These are phyloP conservation scores for Meta bourneti DNA, from an alignment of 2,888 invertebrate genomes.

Conservation along the genomic window DNA sequence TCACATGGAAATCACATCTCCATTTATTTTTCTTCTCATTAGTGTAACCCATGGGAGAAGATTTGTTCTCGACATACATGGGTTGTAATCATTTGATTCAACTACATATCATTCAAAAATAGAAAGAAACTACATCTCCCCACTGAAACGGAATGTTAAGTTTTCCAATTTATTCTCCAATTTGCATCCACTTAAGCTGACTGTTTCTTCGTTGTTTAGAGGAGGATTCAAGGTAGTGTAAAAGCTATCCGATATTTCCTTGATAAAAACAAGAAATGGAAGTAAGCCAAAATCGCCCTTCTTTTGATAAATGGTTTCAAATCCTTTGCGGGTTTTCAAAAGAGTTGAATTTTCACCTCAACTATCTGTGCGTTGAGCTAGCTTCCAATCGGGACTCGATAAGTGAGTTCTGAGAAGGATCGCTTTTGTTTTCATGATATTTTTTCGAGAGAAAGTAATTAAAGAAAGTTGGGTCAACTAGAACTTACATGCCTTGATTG, in stretches of 20 bases:
- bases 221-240: not conserved
- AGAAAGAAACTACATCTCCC: not conserved
- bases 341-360: constrained; percentile 1
- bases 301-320: constrained; percentile 36
- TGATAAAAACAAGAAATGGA: not conserved
- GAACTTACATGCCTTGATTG: not conserved
- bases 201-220: constrained; percentile 6
- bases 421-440: not conserved
- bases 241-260: constrained; percentile 17
- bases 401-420: constrained; percentile 2
- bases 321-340: constrained; percentile 41
- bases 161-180: constrained; percentile 45
- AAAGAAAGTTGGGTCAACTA: constrained; percentile 19
- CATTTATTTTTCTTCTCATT: not conserved
- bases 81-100: constrained; percentile 8
- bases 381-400: not conserved
- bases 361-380: constrained; percentile 1
- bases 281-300: constrained; percentile 17
- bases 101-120: not conserved
- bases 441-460: constrained; percentile 32
- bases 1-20: too few relatives aligned
- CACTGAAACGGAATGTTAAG: not conserved
- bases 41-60: not conserved
- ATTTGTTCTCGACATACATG: not conserved
- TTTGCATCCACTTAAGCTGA: constrained; percentile 37